Evolutionary conservation across 1,140 invertebrate genomes (phyloP), one percentile per base, ranked within the genome.

Genomic region (Steinernema feltiae): DNA sequence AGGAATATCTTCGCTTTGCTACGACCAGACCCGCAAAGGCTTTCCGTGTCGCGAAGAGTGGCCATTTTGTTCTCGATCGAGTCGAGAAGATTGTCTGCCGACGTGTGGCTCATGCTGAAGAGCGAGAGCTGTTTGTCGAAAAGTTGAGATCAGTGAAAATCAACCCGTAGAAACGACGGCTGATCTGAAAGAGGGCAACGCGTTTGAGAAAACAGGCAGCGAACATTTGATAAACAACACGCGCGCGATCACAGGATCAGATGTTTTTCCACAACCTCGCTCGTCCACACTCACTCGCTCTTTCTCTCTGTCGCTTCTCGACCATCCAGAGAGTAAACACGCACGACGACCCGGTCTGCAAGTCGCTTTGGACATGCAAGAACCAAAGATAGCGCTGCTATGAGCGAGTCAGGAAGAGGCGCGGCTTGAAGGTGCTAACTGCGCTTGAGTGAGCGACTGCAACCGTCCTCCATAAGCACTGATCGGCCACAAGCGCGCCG

Each of bases 81-180:
- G 15, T 27, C 24, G 53, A 63, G 53, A 63, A 63, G 53, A 21
- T 63, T 63, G 12, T 63, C 53, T 3, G 7, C 53, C 15, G 15
- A 15, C 2, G 15, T 63, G 53, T 63, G 53, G 15, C 53, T 63
- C 12, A 12, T 63, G 7, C 24, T 17, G 24, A 41, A 63, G 15
- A 27, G 15, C 24, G 53, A n/a, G n/a, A n/a, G n/a, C n/a, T n/a
- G n/a, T n/a, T n/a, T n/a, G 15, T 63, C 53, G 53, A 63, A 27
- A 27, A 21, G 53, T 63, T 63, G 53, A 63, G 53, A 63, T 63
- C 53, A 63, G 15, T 7, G 24, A 63, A 63, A 63, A 63, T 63
- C 53, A 63, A 63, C 53, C 53, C 53, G 53, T 63, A 63, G 53
- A 63, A 63, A 63, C 24, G 53, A 63, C n/a, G n/a, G n/a, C 24